Base-by-base conservation (phyloP, 2,888 invertebrate species). In the Rhimphoctona megacephalus region DNA sequence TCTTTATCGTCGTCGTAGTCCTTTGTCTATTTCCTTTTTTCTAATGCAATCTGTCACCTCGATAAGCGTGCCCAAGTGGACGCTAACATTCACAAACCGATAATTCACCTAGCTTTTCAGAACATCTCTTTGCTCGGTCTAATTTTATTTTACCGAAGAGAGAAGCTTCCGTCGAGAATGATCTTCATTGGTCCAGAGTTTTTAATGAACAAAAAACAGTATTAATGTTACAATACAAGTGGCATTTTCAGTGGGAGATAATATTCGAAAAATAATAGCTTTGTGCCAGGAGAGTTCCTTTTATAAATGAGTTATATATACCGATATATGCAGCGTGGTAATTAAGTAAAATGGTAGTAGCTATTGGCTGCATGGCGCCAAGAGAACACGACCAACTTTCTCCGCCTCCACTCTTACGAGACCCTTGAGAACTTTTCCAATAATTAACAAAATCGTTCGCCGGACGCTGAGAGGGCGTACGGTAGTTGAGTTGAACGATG, bases 361-460 rank as follows among this genome's bases (percentile, higher is more conserved):
- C 85, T 86, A 80, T 76, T 86, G 83, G 77, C 85, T 76, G 11
- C 46, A 52, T 33, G 86, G 74, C 52, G 66, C 64, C 64, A 49
- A 66, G 70, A 57, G 83, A 76, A 83, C 83, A 72, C 57, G 83
- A 81, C 49, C 77, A 69, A 61, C 70, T 85, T 72, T 66, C 80
- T 46, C 33, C 64, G 43, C 9, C 80, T 66, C 66, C 67, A 33
- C 77, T 72, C 66, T 74, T 57, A 54, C 57, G 81, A 81, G 73
- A 49, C 80, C 49, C 80, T 74, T 54, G 70, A 82, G 76, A 89
- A 89, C 87, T 88, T 87, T 88, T 88, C 87, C 87, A 89, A 89
- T 89, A 89, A 89, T 89, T 89, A 89, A 89, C 86, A 87, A 88
- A 89, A 89, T 89, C 85, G 87, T 85, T 87, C 82, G 77, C 81